Evolutionary conservation across 2,797 vertebrate species (phyloP).

Genomic region (Phrynocephalus guinanensis): DNA sequence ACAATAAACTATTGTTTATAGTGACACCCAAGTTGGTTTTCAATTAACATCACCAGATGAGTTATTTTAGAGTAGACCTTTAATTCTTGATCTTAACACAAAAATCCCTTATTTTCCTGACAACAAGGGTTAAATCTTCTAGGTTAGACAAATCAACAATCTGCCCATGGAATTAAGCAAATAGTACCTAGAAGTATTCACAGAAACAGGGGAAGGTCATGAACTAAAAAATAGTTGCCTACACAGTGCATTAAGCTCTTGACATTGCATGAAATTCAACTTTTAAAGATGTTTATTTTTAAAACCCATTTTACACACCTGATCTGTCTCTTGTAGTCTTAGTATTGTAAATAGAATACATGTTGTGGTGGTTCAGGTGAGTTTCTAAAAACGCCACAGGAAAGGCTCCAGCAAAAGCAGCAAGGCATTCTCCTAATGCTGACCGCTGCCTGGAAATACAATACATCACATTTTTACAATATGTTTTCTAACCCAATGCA

Average conservation of each 20-base stretch:
- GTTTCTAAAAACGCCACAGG: slow-evolving; percentile 95
- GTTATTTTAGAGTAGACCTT: background rate
- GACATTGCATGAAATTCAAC: background rate
- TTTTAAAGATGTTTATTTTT: background rate
- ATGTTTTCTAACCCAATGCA: background rate
- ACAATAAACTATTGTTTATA: background rate
- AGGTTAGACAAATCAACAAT: background rate
- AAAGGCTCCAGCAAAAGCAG: slow-evolving; percentile 92
- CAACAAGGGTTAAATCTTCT: background rate
- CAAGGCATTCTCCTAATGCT: slow-evolving; percentile 91
- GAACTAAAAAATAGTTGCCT: background rate
- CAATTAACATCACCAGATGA: background rate
- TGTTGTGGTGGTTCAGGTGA: slow-evolving; percentile 91
- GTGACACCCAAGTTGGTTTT: background rate
- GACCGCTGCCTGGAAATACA: slow-evolving; percentile 87
- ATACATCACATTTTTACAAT: background rate
- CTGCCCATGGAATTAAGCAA: background rate
- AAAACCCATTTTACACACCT: slow-evolving; percentile 76
- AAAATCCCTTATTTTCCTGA: background rate
- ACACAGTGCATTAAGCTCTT: background rate
- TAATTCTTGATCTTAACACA: background rate
- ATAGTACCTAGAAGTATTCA: background rate
- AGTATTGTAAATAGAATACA: slow-evolving; percentile 91
- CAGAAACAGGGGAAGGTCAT: background rate
- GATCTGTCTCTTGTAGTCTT: slow-evolving; percentile 85